Base-by-base conservation (phyloP, 1,140 invertebrate species). In the Zaprionus lachaisei region DNA sequence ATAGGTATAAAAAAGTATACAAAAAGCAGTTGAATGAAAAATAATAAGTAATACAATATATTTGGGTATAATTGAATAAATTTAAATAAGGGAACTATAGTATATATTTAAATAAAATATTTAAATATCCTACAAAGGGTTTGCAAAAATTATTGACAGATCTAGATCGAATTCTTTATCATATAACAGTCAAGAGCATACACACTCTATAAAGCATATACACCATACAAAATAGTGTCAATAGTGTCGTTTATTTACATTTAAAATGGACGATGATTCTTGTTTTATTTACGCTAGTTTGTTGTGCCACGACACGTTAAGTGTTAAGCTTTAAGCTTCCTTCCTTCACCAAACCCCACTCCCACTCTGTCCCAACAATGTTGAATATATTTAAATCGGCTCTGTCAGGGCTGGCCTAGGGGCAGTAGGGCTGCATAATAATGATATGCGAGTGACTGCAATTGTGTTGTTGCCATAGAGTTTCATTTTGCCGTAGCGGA, bases 351-450 rank as follows among this genome's bases (percentile, higher is more conserved):
- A 4, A 15, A 20, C 44, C 7, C 9, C 44, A 7, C n/a, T 5
- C 1, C 38, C 4, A 41, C 4, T 6, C 20, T 44, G 1, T 34
- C 15, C 22, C 26, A 31, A 9, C 28, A 31, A 41, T 49, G 44
- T 15, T 6, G 55, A 22, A 71, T 72, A 72, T 17, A 66, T 77
- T 67, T 67, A 64, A 72, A 67, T 77, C 67, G 49, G 31, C 61
- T 17, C 60, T 72, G 26, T 66, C 34, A 60, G 22, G 31, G 7
- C 17, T 49, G 7, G 54, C 3, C 15, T n/a, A 26, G 34, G 37
- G 57, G 17, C 17, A 24, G 17, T 37, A 56, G 24, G n/a, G 17
- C 26, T 37, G 61, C 28, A 51, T 47, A 58, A 28, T 65, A 72
- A 72, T 71, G 61, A 76, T 65, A 65, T 60, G 62, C 17, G 41